Base-by-base conservation (phyloP, 2,797 vertebrate genomes). In the Coilia nasus region DNA sequence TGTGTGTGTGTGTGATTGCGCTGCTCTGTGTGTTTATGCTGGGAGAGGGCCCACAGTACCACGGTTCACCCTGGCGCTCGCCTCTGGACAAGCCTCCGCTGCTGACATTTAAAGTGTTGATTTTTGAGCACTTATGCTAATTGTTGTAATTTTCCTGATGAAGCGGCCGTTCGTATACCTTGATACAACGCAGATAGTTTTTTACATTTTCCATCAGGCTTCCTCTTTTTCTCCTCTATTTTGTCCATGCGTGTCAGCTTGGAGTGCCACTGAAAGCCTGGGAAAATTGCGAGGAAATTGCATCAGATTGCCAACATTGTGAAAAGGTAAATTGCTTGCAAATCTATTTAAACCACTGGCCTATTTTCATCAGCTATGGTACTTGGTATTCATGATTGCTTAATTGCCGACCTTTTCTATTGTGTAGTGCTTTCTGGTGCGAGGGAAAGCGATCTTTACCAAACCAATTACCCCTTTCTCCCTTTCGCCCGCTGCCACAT, bases 131-230 rank as follows among this genome's bases (percentile, higher is more conserved):
- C 98, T 99, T 99, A 99, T 99, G 98, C 97, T 99, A 99, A 99
- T 99, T 99, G 98, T 99, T 98, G 98, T 99, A 98, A 99, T 99
- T 99, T 99, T 99, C 98, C 98, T 99, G 98, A 99, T 99, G 98
- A 99, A 98, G 97, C 97, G 96, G 96, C 97, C 97, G 97, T 99
- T 98, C 97, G 98, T 97, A 97, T 98, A 98, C 97, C 97, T 98
- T 97, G 98, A 98, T 98, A 98, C 96, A 97, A 97, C 98, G 97
- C 98, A 98, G 98, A 99, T 98, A 99, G 97, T 99, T 99, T 98
- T 99, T 98, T 98, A 97, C 97, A 98, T 99, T 99, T 99, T 98
- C 97, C 97, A 96, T 97, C 71, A 97, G 95, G 96, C 94, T 97
- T 71, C 25, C 28, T 96, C 97, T 97, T 96, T 97, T 96, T 98